phyloP scores from a whole-genome alignment of 2,113 vertebrate species.

The Nothocercus julius region DNA sequence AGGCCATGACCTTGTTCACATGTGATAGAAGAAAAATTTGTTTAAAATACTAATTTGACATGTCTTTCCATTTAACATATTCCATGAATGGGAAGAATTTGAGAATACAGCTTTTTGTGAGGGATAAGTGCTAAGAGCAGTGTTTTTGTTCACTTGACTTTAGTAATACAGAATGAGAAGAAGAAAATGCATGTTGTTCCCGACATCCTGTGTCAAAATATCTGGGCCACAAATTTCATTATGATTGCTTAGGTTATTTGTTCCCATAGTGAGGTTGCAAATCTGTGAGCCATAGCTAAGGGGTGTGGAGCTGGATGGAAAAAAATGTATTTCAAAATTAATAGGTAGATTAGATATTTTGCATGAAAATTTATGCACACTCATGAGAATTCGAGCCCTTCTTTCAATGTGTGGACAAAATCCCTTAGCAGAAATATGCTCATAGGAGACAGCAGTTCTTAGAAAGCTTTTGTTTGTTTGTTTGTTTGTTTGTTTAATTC shows the following conservation, averaged over 20 bases:
- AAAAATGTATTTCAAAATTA: not conserved
- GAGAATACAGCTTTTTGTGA: not conserved
- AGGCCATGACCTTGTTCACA: not conserved
- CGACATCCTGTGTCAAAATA: not conserved
- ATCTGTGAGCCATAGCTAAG: not conserved
- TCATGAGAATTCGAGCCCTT: not conserved
- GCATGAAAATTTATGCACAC: not conserved
- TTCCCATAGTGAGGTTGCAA: not conserved
- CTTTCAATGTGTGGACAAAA: not conserved
- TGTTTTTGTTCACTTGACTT: not conserved
- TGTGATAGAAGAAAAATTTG: not conserved
- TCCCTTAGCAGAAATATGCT: not conserved
- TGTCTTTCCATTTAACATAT: rapidly evolving
- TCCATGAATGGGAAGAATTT: not conserved
- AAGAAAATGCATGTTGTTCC: not conserved
- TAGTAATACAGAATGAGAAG: not conserved
- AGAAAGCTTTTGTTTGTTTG: not conserved
- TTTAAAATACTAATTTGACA: not conserved
- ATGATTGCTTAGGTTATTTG: not conserved
- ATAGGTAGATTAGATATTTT: not conserved
- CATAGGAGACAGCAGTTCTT: not conserved
- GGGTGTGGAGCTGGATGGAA: not conserved
- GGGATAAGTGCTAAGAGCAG: not conserved
- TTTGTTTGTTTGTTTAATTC: not conserved
- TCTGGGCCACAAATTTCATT: not conserved